Evolutionary conservation across 2,797 vertebrate species (phyloP).

Genomic region (Hybognathus amarus): DNA sequence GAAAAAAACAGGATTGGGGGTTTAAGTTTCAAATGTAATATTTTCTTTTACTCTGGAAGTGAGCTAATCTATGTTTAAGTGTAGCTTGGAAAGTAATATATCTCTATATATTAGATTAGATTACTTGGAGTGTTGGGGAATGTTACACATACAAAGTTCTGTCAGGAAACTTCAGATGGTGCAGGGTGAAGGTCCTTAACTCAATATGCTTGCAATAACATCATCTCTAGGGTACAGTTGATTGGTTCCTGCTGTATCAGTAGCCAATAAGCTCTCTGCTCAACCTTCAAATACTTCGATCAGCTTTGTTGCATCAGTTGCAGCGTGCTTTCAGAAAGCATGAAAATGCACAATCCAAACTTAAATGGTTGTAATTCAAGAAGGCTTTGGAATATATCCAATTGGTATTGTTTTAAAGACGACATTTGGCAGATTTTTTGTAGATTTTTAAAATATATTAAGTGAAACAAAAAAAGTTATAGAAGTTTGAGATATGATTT

Average conservation of each 20-base stretch:
- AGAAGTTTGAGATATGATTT: no score
- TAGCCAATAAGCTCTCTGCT: neutral
- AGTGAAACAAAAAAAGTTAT: no score
- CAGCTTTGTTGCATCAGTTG: no score
- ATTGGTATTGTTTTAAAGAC: no score
- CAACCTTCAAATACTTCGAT: neutral
- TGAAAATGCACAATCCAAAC: no score
- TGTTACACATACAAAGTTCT: neutral
- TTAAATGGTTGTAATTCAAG: no score
- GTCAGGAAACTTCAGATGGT: neutral
- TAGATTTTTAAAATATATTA: no score
- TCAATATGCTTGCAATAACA: neutral
- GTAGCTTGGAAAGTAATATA: neutral
- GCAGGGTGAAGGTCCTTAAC: neutral
- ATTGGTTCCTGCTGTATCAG: neutral
- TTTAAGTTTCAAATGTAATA: constrained; percentile 3
- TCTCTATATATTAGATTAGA: neutral
- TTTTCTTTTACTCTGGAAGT: neutral
- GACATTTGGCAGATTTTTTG: no score
- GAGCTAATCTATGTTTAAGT: neutral
- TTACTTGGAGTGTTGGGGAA: neutral
- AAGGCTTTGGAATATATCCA: no score
- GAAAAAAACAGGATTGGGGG: neutral
- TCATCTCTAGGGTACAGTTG: neutral
- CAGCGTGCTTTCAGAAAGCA: neutral